Evolutionary conservation across 2,113 vertebrate species (phyloP).

Genomic region (Osmerus eperlanus): DNA sequence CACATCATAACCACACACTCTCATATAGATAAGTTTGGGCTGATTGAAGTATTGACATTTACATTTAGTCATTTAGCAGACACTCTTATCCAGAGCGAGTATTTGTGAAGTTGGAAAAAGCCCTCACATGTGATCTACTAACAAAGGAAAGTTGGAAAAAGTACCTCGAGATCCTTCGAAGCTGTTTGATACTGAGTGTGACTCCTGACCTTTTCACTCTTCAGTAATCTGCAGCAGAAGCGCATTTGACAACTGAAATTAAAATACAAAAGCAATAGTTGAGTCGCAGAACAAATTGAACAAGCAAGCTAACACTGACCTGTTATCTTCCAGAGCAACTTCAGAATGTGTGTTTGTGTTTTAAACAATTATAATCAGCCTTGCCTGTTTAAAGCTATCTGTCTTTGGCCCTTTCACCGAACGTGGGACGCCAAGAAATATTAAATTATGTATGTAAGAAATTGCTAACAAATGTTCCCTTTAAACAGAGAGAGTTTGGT

Average conservation of each 20-base stretch:
- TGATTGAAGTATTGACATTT: conserved; percentile 16
- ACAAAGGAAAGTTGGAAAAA: conserved; percentile 3
- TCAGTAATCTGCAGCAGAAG: not conserved
- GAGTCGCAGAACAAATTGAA: not conserved
- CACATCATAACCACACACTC: too few species aligned
- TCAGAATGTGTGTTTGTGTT: conserved; percentile 47
- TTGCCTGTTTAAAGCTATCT: conserved; percentile 26
- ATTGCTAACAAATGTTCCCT: conserved; percentile 57
- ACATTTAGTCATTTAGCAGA: too few species aligned
- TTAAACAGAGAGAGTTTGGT: conserved; percentile 15
- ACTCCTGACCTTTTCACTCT: not conserved
- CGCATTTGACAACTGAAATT: not conserved
- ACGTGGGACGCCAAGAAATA: conserved; percentile 43
- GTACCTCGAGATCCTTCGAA: conserved; percentile 9
- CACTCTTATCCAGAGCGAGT: too few species aligned
- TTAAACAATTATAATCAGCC: conserved; percentile 57
- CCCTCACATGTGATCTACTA: conserved; percentile 8
- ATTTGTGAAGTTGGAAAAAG: conserved; percentile 22
- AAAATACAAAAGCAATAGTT: not conserved
- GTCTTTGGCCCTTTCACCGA: conserved; percentile 31
- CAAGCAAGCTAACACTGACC: conserved; percentile 19
- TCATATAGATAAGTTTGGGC: conserved; percentile 1
- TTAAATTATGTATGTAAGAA: conserved; percentile 46
- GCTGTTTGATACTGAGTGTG: not conserved
- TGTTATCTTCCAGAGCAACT: conserved; percentile 12